These are phyloP conservation scores for Gadus chalcogrammus DNA, from an alignment of 2,113 vertebrate species.

Conservation along the genomic window DNA sequence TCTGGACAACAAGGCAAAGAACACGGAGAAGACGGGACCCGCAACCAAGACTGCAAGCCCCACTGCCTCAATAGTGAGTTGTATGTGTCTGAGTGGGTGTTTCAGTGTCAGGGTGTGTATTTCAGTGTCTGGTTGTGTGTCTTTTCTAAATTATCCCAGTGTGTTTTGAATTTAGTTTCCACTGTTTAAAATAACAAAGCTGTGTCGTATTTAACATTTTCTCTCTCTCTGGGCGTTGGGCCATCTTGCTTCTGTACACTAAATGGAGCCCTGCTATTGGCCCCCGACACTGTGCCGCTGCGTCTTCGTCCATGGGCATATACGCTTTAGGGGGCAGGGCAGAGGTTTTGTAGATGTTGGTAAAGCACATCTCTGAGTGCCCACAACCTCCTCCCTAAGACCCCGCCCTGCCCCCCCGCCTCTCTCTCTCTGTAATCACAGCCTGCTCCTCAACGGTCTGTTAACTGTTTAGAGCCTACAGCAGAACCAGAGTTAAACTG, in stretches of 20 bases:
- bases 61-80: slow-evolving; percentile 68
- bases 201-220: neutral
- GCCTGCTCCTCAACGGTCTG: neutral
- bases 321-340: too few species aligned
- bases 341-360: slow-evolving; percentile 29
- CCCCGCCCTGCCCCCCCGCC: slow-evolving; percentile 39
- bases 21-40: slow-evolving; percentile 75
- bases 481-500: too few species aligned
- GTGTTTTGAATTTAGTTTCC: neutral
- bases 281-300: neutral
- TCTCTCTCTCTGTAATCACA: slow-evolving; percentile 59
- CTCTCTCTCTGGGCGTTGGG: neutral
- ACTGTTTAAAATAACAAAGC: neutral
- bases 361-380: slow-evolving; percentile 20
- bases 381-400: slow-evolving; percentile 38
- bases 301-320: neutral
- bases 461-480: too few species aligned
- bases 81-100: too few species aligned
- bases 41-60: slow-evolving; percentile 73
- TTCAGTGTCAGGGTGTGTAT: too few species aligned
- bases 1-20: slow-evolving; percentile 89
- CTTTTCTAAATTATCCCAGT: neutral
- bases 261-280: neutral
- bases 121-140: too few species aligned
- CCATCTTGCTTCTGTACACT: neutral